Conservation (phyloP, 2,797 vertebrate species). For the Micropoecilia bifurca region DNA sequence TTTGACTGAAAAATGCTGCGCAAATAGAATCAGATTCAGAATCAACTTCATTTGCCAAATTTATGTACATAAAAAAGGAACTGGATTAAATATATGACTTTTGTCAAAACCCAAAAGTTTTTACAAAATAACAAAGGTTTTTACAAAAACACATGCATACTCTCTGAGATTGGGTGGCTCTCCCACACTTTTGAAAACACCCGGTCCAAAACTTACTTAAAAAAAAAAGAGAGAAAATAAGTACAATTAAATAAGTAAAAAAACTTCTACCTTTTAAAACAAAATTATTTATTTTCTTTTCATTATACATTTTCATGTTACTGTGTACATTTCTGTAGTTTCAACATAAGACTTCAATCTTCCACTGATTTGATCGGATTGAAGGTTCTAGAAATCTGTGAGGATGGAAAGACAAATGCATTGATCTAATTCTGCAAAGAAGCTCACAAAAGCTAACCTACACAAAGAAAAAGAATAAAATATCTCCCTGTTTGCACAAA, state of each 20-base stretch:
- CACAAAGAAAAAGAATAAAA: not conserved
- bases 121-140: no score
- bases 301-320: not conserved
- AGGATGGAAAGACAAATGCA: not conserved
- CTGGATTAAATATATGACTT: no score
- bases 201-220: no score
- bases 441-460: not conserved
- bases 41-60: not conserved
- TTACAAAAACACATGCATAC: no score
- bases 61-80: not conserved
- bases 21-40: not conserved
- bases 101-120: no score
- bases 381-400: not conserved
- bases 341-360: not conserved
- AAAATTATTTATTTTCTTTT: not conserved
- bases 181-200: no score
- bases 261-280: not conserved
- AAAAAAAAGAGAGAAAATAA: not conserved
- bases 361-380: conserved; percentile 14
- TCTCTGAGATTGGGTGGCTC: no score
- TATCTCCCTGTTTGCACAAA: not conserved
- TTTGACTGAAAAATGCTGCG: not conserved
- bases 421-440: not conserved
- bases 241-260: no score
- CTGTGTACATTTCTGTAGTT: not conserved